A percentile compares a stretch with the other conserved stretches of the same genome.
Conservation (phyloP, 2,113 vertebrate genomes). For the Gobiocypris rarus region DNA sequence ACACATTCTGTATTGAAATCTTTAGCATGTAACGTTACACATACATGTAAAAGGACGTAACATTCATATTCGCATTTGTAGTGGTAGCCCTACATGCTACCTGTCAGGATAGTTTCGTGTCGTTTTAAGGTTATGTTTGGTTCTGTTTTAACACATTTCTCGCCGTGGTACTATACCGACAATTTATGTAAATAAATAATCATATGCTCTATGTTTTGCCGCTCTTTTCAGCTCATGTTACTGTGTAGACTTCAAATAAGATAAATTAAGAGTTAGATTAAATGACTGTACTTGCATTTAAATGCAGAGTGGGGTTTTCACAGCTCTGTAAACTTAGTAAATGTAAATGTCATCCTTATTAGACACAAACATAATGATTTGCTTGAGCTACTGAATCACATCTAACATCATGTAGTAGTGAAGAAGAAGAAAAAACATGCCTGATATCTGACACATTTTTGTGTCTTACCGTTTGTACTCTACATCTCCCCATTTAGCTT, state of each 20-base stretch:
- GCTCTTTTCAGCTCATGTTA: neutral
- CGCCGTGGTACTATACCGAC: too few species aligned
- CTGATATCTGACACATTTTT: neutral
- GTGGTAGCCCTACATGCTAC: neutral
- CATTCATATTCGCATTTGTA: neutral
- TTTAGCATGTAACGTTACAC: too few species aligned
- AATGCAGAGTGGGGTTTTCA: neutral
- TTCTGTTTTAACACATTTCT: neutral
- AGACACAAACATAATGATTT: neutral
- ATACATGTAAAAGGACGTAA: neutral
- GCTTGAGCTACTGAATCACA: neutral
- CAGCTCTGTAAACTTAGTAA: too few species aligned
- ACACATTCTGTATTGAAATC: neutral
- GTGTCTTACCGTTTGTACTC: neutral
- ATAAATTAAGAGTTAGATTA: neutral
- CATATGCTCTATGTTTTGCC: neutral
- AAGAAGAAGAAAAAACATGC: too few species aligned
- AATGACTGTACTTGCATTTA: neutral
- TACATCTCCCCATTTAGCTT: neutral
- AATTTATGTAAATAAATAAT: neutral
- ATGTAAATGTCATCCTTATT: neutral
- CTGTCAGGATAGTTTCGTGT: neutral
- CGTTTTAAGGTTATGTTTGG: neutral
- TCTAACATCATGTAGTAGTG: neutral
- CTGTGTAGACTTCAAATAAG: neutral